These are phyloP conservation scores for Clarias gariepinus DNA, from an alignment of 2,113 vertebrate species.

Conservation along the genomic window DNA sequence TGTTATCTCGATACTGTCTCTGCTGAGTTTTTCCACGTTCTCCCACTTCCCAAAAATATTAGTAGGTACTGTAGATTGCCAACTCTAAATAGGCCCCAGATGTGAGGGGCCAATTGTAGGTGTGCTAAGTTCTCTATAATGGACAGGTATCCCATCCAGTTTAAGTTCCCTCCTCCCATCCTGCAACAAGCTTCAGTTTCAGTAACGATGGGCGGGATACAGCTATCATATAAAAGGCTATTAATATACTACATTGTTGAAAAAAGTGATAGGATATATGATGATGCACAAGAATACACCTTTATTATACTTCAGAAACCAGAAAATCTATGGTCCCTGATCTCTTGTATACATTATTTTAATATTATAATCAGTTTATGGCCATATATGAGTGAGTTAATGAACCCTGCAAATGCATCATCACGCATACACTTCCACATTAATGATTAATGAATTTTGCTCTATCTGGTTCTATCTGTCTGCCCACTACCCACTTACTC, in stretches of 20 bases:
- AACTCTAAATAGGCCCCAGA: not conserved
- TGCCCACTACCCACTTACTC: not conserved
- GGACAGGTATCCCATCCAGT: not conserved
- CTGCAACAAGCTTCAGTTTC: not conserved
- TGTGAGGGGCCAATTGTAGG: not conserved
- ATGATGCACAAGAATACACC: not conserved
- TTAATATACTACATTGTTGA: not conserved
- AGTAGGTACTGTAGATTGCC: not conserved
- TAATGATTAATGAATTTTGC: not conserved
- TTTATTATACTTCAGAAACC: not conserved
- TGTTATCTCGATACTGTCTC: not conserved
- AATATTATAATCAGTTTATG: too few species aligned
- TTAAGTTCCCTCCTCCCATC: not conserved
- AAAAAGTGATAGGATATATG: not conserved
- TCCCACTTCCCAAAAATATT: not conserved
- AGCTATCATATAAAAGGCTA: not conserved
- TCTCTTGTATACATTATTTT: not conserved
- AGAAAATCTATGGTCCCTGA: not conserved
- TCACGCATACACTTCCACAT: not conserved
- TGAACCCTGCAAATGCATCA: not conserved
- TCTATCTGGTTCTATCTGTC: not conserved
- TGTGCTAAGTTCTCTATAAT: not conserved
- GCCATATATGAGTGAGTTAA: not conserved
- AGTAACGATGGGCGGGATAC: not conserved
- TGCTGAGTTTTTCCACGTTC: not conserved